Evolutionary conservation across 1,140 invertebrate species (phyloP), one percentile per base, ranked within the genome.

Genomic region (Myzus persicae): DNA sequence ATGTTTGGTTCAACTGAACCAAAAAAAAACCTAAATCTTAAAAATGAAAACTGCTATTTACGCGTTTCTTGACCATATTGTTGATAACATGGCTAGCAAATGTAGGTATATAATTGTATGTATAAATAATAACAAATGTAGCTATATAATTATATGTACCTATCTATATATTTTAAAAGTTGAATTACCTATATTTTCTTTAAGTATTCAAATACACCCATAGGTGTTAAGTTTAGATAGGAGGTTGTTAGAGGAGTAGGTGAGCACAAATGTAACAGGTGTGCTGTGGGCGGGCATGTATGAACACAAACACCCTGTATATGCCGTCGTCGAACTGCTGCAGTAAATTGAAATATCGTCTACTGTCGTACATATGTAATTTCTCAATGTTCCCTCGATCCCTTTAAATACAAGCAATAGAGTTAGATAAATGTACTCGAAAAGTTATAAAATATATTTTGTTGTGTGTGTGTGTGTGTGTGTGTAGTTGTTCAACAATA

Each of bases 401-500:
- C 31, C n/a, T 76, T 76, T 76, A n/a, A n/a, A n/a, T 76, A 76
- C 31, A 76, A 1, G 31, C 4, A 76, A n/a, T 76, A 76, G 31
- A 76, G 14, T 76, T n/a, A 36, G 5, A 76, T 67, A 67, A 31
- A 31, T 6, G 59, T 76, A 76, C 59, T 67, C 4, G 4, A 67
- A 31, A 67, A 67, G 59, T n/a, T 67, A n/a, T 67, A 31, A 67
- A 67, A 67, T n/a, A 14, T n/a, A 31, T n/a, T 67, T 67, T 31
- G 0, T 4, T n/a, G 54, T 26, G 31, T 67, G 26, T n/a, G 59
- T n/a, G 9, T 54, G 22, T 54, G 54, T 31, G 54, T 59, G 54
- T n/a, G 59, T 67, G 31, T n/a, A 82, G 87, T 88, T 51, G 84
- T 44, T 24, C 18, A 88, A 88, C 46, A 89, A 89, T 89, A 7